Conservation (phyloP, 2,113 vertebrate genomes). For the Orcinus orca region DNA sequence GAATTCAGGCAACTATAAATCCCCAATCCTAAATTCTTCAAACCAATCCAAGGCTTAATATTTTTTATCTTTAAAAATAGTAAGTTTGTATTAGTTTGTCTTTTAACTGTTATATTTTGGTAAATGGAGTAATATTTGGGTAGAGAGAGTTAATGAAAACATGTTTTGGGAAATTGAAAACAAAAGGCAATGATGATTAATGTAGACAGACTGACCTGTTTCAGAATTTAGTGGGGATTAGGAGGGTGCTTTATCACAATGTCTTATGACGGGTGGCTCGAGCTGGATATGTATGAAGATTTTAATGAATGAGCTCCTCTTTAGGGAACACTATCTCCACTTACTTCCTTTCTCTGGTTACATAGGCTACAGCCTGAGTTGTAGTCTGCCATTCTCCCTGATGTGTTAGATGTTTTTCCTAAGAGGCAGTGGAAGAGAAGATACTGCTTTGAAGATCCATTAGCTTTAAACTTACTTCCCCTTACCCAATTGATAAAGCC, state of each 20-base stretch:
- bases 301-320: background rate
- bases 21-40: background rate
- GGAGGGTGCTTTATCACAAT: background rate
- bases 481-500: background rate
- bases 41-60: slow-evolving; percentile 10
- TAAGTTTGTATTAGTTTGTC: slow-evolving; percentile 41
- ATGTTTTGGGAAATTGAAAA: slow-evolving; percentile 19
- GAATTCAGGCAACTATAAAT: background rate
- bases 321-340: background rate
- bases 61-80: slow-evolving; percentile 63
- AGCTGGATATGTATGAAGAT: background rate
- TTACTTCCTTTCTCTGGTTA: background rate
- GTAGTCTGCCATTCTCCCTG: background rate
- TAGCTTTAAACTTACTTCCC: slow-evolving; percentile 27
- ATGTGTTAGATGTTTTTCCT: background rate
- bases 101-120: slow-evolving; percentile 54
- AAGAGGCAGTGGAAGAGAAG: background rate
- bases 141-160: background rate
- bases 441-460: slow-evolving; percentile 41
- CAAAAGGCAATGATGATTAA: background rate
- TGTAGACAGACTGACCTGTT: rapidly evolving
- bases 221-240: background rate
- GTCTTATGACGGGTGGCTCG: background rate
- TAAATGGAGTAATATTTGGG: slow-evolving; percentile 20
- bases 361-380: background rate